Conservation (phyloP, 2,113 vertebrate genomes). For the Stegastes partitus region DNA sequence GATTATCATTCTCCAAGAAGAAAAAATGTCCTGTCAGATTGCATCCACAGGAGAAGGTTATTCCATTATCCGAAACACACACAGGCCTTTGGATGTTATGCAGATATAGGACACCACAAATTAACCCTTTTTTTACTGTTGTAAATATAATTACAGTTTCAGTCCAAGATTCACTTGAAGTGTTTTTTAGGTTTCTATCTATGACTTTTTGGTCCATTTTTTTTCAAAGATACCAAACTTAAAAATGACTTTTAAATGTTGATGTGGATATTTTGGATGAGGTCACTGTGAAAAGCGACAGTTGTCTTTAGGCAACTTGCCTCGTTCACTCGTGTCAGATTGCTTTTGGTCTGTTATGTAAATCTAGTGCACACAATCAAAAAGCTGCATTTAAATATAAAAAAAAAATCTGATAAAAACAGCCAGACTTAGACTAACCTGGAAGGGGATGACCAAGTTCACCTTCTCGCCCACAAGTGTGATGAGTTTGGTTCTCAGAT, state of each 20-base stretch:
- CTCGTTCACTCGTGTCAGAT: background rate
- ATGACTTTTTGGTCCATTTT: background rate
- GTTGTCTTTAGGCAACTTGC: background rate
- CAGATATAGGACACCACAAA: background rate
- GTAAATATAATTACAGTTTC: too few relatives aligned
- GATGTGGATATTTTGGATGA: background rate
- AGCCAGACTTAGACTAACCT: conserved; percentile 80
- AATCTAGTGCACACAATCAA: background rate
- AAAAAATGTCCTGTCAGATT: background rate
- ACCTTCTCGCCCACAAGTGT: conserved; percentile 88
- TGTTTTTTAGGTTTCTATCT: too few relatives aligned
- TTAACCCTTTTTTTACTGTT: background rate
- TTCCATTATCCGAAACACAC: background rate
- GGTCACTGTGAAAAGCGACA: background rate
- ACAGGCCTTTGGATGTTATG: background rate
- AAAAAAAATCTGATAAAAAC: background rate
- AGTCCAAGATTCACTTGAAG: too few relatives aligned
- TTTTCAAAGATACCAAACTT: conserved; percentile 4
- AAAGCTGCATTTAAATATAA: background rate
- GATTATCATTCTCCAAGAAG: conserved; percentile 42
- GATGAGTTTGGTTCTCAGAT: conserved; percentile 88
- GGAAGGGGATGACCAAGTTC: conserved; percentile 93
- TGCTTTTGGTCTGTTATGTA: background rate
- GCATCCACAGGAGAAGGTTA: background rate
- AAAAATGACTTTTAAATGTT: background rate